Evolutionary conservation across 2,888 invertebrate species (phyloP).

Genomic region (Tiliacea citrago): DNA sequence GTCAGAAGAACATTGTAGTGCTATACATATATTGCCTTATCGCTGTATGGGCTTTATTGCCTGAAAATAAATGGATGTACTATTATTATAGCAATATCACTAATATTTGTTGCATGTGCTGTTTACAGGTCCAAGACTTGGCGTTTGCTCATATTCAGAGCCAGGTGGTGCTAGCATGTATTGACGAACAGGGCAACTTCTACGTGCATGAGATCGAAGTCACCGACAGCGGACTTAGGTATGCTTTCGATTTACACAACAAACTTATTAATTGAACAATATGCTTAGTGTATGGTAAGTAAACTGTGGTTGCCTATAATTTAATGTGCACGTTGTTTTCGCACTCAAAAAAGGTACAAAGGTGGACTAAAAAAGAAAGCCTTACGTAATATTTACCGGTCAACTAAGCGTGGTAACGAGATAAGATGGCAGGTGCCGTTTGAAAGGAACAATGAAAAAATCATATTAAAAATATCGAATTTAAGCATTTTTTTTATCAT

Average conservation of each 20-base stretch:
- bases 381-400: too few species aligned
- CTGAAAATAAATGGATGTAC: too few species aligned
- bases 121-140: slow-evolving; percentile 95
- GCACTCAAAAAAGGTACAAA: too few species aligned
- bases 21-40: not conserved
- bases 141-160: slow-evolving; percentile 96
- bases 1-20: not conserved
- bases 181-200: slow-evolving; percentile 96
- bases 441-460: too few species aligned
- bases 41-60: too few species aligned
- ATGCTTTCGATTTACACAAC: slow-evolving; percentile 66
- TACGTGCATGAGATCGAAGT: slow-evolving; percentile 95
- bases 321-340: not conserved
- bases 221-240: slow-evolving; percentile 90
- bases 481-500: too few species aligned
- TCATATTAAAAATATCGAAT: too few species aligned
- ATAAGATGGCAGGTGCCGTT: too few species aligned
- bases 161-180: slow-evolving; percentile 95
- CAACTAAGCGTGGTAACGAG: too few species aligned
- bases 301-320: not conserved
- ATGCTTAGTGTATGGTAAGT: not conserved
- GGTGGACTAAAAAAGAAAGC: too few species aligned
- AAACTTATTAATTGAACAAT: not conserved
- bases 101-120: slow-evolving; percentile 13
- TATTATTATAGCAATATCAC: not conserved